Evolutionary conservation across 1,140 invertebrate species (phyloP), one percentile per base, ranked within the genome.

Genomic region (Anoplophora glabripennis): DNA sequence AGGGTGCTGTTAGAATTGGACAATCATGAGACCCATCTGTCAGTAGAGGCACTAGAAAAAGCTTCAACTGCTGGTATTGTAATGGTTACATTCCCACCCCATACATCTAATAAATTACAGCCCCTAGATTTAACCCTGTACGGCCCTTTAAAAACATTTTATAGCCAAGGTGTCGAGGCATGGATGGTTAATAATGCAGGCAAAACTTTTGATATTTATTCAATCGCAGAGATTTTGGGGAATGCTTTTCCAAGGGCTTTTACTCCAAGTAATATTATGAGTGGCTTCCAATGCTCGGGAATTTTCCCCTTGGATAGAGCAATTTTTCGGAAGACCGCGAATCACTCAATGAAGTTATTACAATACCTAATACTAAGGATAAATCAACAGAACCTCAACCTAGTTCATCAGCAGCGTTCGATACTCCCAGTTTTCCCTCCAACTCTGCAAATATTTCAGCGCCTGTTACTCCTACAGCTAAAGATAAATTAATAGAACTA

Each of bases 21-120:
- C 63, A 79, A 78, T 62, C 76, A 78, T 61, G 63, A 65, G 15
- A 70, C 63, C 14, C 76, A 78, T 58, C 35, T 72, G 37, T 63
- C 28, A 12, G n/a, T 65, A 8, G 38, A 42, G 15, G 57, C 52
- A 35, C 66, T 65, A 54, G 35, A 68, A 35, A 66, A 69, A 57
- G 70, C 69, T 53, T 69, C 62, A 65, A 51, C 76, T 38, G 64
- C 68, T 57, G 69, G 72, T 28, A 72, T 78, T 44, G 49, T 71
- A 41, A 38, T 76, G 51, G 37, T 78, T 36, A 69, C 69, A n/a
- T 65, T 78, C 41, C 72, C 70, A 44, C 73, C 72, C 7, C 73
- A 78, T 21, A 59, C 45, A 3, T 49, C 45, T 12, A 45, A 57
- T 33, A 57, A 57, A 11, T 17, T 57, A 4, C 55, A 57, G 40